Conservation (phyloP, 2,888 invertebrate genomes). For the Alentia gelatinosa region DNA sequence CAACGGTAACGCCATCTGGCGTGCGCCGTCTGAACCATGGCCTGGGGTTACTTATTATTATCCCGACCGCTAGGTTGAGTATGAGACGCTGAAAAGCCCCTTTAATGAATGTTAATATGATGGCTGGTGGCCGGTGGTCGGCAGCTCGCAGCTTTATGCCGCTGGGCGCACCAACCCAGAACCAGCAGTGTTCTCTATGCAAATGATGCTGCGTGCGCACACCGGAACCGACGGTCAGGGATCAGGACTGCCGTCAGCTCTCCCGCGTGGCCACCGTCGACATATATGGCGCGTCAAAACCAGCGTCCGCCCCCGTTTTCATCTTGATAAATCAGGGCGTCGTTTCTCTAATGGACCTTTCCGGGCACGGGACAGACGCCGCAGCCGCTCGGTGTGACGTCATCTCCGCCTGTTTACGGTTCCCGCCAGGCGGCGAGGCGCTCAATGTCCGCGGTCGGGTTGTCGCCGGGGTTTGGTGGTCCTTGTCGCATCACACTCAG, state of each 20-base stretch:
- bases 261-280: background rate
- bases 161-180: background rate
- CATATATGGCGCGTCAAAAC: slow-evolving; percentile 10
- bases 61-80: background rate
- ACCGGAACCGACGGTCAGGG: slow-evolving; percentile 9
- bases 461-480: too few species aligned
- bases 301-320: slow-evolving; percentile 28
- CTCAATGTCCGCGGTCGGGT: too few species aligned
- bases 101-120: slow-evolving; percentile 33
- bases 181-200: slow-evolving; percentile 3
- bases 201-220: slow-evolving; percentile 20
- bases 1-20: background rate
- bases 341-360: slow-evolving; percentile 6
- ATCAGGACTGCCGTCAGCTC: background rate
- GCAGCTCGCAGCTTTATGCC: background rate
- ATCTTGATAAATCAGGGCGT: background rate
- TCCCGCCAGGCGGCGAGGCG: background rate
- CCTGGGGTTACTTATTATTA: slow-evolving; percentile 16
- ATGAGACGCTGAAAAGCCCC: background rate
- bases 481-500: too few species aligned
- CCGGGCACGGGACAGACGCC: background rate
- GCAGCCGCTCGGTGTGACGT: background rate
- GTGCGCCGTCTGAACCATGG: background rate
- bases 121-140: background rate
- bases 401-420: background rate